Percentiles rank a stretch among this genome's conserved stretches.
Evolutionary conservation across 1,140 invertebrate species (phyloP).

Genomic region (Neomicropteryx cornuta): DNA sequence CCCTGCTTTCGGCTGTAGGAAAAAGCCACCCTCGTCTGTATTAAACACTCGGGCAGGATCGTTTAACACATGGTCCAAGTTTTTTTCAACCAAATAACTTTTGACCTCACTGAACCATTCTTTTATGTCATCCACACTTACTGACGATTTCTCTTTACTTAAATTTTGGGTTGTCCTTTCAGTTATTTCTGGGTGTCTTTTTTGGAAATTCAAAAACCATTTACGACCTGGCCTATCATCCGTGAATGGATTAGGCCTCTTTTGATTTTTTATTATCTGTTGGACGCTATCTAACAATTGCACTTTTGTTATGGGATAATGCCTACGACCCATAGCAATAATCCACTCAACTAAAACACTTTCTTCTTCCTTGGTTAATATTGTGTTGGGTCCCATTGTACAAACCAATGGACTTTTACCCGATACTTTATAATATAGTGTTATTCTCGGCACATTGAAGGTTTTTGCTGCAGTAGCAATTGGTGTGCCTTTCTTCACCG

Average conservation of each 20-base stretch:
- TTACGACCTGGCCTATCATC: conserved; percentile 21
- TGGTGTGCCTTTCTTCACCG: too few relatives aligned
- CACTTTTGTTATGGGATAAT: conserved; percentile 24
- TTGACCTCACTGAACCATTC: conserved; percentile 21
- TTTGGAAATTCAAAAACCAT: conserved; percentile 26
- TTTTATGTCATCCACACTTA: conserved; percentile 18
- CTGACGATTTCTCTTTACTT: conserved; percentile 18
- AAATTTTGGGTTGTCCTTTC: conserved; percentile 21
- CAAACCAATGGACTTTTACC: conserved; percentile 10
- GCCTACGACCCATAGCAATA: conserved; percentile 18
- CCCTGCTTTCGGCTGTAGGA: conserved; percentile 18
- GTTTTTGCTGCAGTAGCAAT: conserved; percentile 8
- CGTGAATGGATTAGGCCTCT: conserved; percentile 16
- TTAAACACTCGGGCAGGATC: conserved; percentile 22
- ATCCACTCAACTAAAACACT: too few relatives aligned
- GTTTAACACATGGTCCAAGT: conserved; percentile 16
- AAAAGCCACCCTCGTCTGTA: conserved; percentile 25
- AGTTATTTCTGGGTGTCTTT: conserved; percentile 20
- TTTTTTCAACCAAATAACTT: conserved; percentile 17
- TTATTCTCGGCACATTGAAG: conserved; percentile 17
- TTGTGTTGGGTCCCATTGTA: conserved; percentile 17
- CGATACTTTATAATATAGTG: conserved; percentile 16
- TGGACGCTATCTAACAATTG: conserved; percentile 24
- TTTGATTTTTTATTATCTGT: conserved; percentile 20
- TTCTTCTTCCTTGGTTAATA: conserved; percentile 21